phyloP scores from a whole-genome alignment of 2,113 vertebrate genomes.

The Dipodomys ordii region DNA sequence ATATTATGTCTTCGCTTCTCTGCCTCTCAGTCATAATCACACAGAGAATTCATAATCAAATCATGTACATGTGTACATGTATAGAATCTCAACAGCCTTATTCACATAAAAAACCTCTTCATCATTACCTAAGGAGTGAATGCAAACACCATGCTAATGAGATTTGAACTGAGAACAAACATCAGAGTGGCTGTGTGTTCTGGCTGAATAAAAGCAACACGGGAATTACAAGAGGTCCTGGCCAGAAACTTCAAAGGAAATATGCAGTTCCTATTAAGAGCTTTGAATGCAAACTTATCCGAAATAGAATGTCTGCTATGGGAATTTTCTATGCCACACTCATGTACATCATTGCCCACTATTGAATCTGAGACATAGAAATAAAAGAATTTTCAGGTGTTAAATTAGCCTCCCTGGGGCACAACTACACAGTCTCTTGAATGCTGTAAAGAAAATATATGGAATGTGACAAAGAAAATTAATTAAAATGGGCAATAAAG shows the following conservation, averaged over 20 bases:
- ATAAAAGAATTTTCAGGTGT: slow-evolving; percentile 64
- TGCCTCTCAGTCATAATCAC: background rate
- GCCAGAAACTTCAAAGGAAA: slow-evolving; percentile 75
- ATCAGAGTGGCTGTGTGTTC: slow-evolving; percentile 9
- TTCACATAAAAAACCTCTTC: slow-evolving; percentile 60
- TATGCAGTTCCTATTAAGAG: slow-evolving; percentile 55
- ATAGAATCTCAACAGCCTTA: slow-evolving; percentile 40
- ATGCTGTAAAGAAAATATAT: slow-evolving; percentile 81
- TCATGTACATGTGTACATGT: background rate
- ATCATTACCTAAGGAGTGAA: slow-evolving; percentile 64
- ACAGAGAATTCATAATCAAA: slow-evolving; percentile 58
- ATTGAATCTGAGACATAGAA: slow-evolving; percentile 53
- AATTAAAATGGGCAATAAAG: slow-evolving; percentile 73
- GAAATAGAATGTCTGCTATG: slow-evolving; percentile 58
- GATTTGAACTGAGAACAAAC: slow-evolving; percentile 73
- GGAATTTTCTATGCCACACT: slow-evolving; percentile 32
- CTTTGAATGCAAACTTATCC: slow-evolving; percentile 47
- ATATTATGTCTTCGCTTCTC: slow-evolving; percentile 35
- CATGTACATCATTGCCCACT: slow-evolving; percentile 28
- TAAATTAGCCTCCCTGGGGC: slow-evolving; percentile 63
- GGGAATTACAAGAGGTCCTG: slow-evolving; percentile 51
- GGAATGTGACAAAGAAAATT: slow-evolving; percentile 83
- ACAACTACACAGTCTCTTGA: slow-evolving; percentile 53
- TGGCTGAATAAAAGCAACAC: slow-evolving; percentile 59
- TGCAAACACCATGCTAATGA: slow-evolving; percentile 70